phyloP scores from a whole-genome alignment of 2,113 vertebrate genomes.

The Saccopteryx leptura region DNA sequence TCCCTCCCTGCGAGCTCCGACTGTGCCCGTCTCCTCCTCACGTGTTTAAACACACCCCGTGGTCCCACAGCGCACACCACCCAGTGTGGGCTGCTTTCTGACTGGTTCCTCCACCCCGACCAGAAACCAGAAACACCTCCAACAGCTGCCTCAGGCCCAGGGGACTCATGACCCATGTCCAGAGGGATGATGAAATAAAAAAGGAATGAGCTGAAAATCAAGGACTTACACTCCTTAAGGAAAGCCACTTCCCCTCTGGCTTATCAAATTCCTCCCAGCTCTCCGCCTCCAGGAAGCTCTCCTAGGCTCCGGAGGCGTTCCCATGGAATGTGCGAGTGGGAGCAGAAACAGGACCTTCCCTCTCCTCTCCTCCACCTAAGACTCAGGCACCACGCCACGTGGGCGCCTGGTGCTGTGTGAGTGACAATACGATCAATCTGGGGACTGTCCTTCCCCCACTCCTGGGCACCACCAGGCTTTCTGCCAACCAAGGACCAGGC shows the following conservation, averaged over 20 bases:
- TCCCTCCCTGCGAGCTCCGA: background rate
- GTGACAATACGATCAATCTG: background rate
- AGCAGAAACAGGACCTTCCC: background rate
- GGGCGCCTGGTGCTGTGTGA: background rate
- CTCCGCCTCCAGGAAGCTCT: constrained; percentile 35
- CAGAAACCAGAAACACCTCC: background rate
- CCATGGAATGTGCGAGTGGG: background rate
- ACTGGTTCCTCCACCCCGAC: background rate
- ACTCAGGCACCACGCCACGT: background rate
- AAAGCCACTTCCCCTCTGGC: background rate
- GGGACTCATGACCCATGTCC: background rate
- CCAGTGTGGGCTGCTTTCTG: background rate
- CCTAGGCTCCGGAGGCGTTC: background rate
- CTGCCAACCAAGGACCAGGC: background rate
- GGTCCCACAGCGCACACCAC: background rate
- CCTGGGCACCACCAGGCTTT: background rate
- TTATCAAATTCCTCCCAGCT: background rate
- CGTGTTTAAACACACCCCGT: fast-evolving
- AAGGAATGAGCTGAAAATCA: background rate
- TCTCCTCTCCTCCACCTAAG: background rate
- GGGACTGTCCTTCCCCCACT: background rate
- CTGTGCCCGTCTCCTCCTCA: background rate
- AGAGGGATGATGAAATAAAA: constrained; percentile 20
- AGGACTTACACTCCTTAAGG: background rate
- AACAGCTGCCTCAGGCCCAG: background rate